Evolutionary conservation across 2,888 invertebrate species (phyloP).

Genomic region (Ophion ventricosus): DNA sequence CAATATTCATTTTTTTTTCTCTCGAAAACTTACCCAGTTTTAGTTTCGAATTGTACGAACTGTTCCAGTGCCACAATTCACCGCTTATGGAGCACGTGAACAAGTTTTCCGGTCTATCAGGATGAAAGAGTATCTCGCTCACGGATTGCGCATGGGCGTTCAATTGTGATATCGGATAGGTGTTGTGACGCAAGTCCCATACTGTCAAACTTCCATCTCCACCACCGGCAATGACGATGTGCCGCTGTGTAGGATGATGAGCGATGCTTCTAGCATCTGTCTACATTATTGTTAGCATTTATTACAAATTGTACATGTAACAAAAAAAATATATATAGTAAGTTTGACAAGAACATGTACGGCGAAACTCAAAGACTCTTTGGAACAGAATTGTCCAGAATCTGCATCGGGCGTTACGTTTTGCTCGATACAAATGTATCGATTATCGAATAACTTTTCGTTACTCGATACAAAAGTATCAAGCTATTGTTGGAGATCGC

Average conservation of each 20-base stretch:
- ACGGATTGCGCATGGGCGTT: slow-evolving; percentile 91
- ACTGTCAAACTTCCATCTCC: slow-evolving; percentile 94
- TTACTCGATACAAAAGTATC: too few relatives aligned
- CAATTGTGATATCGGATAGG: slow-evolving; percentile 92
- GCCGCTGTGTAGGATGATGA: slow-evolving; percentile 94
- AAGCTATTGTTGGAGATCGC: too few relatives aligned
- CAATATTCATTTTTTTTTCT: slow-evolving; percentile 70
- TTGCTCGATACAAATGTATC: too few relatives aligned
- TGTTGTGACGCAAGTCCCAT: slow-evolving; percentile 95
- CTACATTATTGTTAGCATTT: slow-evolving; percentile 78
- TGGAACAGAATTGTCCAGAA: too few relatives aligned
- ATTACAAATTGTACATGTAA: neutral
- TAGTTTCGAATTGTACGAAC: slow-evolving; percentile 78
- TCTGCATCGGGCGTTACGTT: too few relatives aligned
- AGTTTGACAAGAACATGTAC: too few relatives aligned
- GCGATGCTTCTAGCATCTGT: slow-evolving; percentile 90
- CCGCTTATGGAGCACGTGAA: slow-evolving; percentile 93
- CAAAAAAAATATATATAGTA: neutral
- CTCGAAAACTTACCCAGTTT: slow-evolving; percentile 75
- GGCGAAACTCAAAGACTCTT: too few relatives aligned
- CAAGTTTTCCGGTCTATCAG: slow-evolving; percentile 92
- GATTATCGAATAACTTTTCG: too few relatives aligned
- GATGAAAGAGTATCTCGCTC: slow-evolving; percentile 95
- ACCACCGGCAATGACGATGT: slow-evolving; percentile 93
- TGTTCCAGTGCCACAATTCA: slow-evolving; percentile 95